These are phyloP conservation scores for Trypoxylus dichotomus DNA, from an alignment of 1,140 invertebrate genomes.

Conservation along the genomic window DNA sequence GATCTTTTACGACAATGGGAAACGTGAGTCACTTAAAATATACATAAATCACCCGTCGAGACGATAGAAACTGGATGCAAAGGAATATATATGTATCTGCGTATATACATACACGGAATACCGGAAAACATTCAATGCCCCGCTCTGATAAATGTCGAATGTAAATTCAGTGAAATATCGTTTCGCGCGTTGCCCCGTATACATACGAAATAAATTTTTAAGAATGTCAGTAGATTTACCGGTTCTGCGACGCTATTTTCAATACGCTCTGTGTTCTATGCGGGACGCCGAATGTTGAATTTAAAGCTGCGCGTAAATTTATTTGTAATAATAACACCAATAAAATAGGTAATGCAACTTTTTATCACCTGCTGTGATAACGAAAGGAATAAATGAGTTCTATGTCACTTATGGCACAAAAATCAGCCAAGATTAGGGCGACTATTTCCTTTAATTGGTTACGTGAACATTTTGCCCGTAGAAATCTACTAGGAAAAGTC, in stretches of 20 bases:
- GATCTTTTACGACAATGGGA: conserved; percentile 2
- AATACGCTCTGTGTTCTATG: background rate
- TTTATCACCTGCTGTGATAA: too few relatives aligned
- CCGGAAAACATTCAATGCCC: background rate
- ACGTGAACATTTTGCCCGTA: too few relatives aligned
- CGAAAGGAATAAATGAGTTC: too few relatives aligned
- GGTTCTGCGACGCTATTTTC: background rate
- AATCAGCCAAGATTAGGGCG: too few relatives aligned
- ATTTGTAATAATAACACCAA: too few relatives aligned
- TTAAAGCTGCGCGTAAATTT: background rate
- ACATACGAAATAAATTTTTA: conserved; percentile 8
- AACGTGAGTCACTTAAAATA: conserved; percentile 6
- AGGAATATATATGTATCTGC: background rate
- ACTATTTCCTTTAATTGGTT: too few relatives aligned
- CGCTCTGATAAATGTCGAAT: conserved; percentile 1
- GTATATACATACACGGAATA: background rate
- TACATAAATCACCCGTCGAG: background rate
- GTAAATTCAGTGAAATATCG: conserved; percentile 7
- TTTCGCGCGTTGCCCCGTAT: background rate
- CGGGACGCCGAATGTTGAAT: background rate
- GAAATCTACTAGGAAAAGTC: too few relatives aligned
- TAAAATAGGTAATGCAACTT: too few relatives aligned
- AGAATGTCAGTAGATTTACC: conserved; percentile 2
- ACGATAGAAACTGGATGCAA: background rate
- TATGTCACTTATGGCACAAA: too few relatives aligned